Conservation (phyloP, 2,113 vertebrate genomes). For the Antechinus flavipes region DNA sequence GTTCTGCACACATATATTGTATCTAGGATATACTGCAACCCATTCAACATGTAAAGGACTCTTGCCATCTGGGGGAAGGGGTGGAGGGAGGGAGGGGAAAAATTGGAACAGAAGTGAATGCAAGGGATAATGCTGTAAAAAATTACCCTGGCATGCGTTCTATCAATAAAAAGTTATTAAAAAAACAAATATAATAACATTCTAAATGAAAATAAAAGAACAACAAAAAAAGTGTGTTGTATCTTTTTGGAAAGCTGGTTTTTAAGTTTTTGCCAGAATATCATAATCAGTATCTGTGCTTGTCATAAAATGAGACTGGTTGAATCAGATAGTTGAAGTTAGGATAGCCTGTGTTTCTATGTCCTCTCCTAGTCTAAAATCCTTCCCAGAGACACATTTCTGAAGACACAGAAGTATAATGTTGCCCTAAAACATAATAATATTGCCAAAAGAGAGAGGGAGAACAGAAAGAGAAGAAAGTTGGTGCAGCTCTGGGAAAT, state of each 20-base stretch:
- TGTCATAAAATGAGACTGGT: background rate
- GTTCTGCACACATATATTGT: no score
- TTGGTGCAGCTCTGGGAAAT: background rate
- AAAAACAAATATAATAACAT: no score
- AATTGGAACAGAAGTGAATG: no score
- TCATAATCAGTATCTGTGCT: background rate
- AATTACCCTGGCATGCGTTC: no score
- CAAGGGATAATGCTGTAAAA: no score
- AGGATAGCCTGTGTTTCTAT: background rate
- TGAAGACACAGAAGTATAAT: background rate
- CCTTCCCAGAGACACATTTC: background rate
- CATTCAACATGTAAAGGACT: no score
- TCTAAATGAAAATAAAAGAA: no score
- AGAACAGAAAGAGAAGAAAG: background rate
- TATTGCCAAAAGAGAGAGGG: background rate
- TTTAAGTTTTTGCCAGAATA: background rate
- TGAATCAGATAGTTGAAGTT: background rate
- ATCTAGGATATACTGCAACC: no score
- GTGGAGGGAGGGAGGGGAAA: no score
- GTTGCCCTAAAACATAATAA: background rate
- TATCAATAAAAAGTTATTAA: no score
- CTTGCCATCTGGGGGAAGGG: no score
- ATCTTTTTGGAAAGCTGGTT: background rate
- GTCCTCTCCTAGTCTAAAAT: background rate
- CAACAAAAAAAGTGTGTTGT: background rate